A percentile compares a stretch with the other conserved stretches of the same genome.
phyloP scores from a whole-genome alignment of 2,113 vertebrate genomes.

The Scopus umbretta region DNA sequence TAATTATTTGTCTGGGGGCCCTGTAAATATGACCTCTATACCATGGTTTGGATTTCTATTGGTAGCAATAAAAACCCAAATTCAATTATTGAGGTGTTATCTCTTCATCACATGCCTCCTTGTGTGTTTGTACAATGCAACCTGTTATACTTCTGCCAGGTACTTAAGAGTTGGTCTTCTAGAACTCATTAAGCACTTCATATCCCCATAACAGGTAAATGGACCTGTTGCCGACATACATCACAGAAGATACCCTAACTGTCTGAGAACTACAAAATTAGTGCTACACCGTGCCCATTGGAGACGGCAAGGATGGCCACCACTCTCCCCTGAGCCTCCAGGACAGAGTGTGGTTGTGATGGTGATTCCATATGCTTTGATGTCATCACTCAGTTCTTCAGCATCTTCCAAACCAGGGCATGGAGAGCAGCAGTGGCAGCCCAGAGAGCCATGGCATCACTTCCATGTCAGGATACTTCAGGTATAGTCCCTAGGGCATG shows the following conservation, averaged over 20 bases:
- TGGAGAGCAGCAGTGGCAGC: not conserved
- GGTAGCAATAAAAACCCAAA: not conserved
- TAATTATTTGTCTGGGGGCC: not conserved
- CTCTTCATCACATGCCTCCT: not conserved
- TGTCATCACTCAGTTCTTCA: not conserved
- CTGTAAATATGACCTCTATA: not conserved
- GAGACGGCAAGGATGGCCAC: not conserved
- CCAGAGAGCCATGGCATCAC: not conserved
- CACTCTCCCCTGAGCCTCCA: not conserved
- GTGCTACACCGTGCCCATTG: not conserved
- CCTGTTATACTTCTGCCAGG: not conserved
- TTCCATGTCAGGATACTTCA: not conserved
- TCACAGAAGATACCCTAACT: not conserved
- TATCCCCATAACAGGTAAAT: not conserved
- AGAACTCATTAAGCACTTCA: not conserved
- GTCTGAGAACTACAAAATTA: not conserved
- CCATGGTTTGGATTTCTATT: not conserved
- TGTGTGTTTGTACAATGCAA: not conserved
- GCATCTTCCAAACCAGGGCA: not conserved
- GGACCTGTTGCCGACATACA: not conserved
- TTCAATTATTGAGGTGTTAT: not conserved
- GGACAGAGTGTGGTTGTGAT: too few relatives aligned
- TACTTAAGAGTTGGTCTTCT: not conserved
- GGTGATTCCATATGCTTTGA: not conserved
- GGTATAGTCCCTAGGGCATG: rapidly evolving